Evolutionary conservation across 1,140 invertebrate genomes (phyloP).

Genomic region (Drosophila persimilis): DNA sequence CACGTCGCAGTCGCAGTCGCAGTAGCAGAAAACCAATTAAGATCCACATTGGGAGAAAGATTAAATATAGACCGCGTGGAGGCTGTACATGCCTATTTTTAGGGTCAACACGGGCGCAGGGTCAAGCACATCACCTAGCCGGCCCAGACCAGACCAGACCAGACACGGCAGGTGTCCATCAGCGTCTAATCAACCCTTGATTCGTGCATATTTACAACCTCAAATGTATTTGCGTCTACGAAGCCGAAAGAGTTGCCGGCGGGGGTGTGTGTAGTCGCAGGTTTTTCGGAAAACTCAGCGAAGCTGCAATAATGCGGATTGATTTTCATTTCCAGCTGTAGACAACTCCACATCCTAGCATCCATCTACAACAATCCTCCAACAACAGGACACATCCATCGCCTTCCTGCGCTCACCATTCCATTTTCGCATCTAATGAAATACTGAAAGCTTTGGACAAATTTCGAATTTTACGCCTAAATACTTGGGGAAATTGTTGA

Average conservation of each 20-base stretch:
- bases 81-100: constrained; percentile 46
- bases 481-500: constrained; percentile 71
- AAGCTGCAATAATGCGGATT: constrained; percentile 76
- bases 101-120: constrained; percentile 35
- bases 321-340: constrained; percentile 59
- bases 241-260: constrained; percentile 30
- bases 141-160: constrained; percentile 58
- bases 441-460: constrained; percentile 11
- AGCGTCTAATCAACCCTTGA: constrained; percentile 44
- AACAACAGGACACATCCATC: constrained; percentile 3
- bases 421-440: neutral
- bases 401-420: neutral
- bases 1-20: constrained; percentile 44
- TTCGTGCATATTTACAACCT: constrained; percentile 52
- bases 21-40: constrained; percentile 43
- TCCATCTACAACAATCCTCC: neutral
- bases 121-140: constrained; percentile 53
- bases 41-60: constrained; percentile 25
- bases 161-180: constrained; percentile 31
- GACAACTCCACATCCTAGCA: constrained; percentile 11
- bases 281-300: constrained; percentile 64
- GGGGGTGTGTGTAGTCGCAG: constrained; percentile 3
- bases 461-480: constrained; percentile 55
- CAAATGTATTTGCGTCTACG: constrained; percentile 70
- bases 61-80: constrained; percentile 55